These are phyloP conservation scores for Morphnarchus princeps DNA, from an alignment of 2,113 vertebrate species.

Conservation along the genomic window DNA sequence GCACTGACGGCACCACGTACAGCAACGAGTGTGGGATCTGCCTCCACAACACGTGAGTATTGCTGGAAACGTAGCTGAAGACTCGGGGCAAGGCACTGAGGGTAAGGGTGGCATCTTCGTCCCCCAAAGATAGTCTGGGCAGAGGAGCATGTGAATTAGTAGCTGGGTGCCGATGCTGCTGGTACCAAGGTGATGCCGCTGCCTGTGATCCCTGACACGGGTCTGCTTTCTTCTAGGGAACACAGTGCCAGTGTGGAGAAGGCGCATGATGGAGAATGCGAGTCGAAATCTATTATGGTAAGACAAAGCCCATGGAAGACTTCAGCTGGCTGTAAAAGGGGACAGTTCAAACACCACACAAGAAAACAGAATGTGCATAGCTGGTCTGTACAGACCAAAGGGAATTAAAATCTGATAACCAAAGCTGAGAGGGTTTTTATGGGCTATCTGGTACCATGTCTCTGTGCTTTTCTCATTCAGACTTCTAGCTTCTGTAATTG, in stretches of 20 bases:
- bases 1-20: background rate
- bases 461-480: background rate
- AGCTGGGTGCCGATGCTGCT: background rate
- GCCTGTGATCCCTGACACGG: background rate
- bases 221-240: background rate
- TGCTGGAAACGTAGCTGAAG: background rate
- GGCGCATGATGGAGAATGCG: background rate
- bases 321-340: background rate
- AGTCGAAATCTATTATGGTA: background rate
- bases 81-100: background rate
- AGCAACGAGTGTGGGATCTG: slow-evolving; percentile 41
- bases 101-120: background rate
- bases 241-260: background rate
- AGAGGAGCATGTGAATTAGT: background rate
- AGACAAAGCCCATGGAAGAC: background rate
- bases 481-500: background rate
- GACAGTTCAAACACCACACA: background rate
- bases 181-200: background rate
- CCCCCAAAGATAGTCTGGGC: too few relatives aligned
- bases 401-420: background rate
- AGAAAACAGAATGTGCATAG: background rate
- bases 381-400: background rate
- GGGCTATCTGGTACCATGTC: background rate
- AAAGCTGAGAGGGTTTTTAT: background rate
- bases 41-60: background rate